Conservation (phyloP, 2,888 invertebrate species). For the Diaphora mendica region DNA sequence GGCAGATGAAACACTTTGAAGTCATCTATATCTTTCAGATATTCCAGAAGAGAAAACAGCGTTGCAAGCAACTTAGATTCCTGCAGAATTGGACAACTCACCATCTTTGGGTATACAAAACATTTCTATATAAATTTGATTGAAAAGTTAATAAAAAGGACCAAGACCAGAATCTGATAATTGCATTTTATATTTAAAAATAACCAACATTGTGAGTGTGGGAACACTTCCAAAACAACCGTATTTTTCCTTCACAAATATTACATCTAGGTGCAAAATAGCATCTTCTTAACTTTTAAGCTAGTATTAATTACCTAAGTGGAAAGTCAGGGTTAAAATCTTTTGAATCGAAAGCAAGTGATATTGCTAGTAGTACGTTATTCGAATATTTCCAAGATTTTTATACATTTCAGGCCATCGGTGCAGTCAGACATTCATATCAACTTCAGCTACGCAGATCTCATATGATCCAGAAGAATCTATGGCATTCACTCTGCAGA, state of each 20-base stretch:
- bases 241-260: background rate
- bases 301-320: background rate
- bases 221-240: background rate
- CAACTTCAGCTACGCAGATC: background rate
- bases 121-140: background rate
- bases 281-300: background rate
- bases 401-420: background rate
- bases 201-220: background rate
- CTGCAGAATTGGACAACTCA: background rate
- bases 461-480: constrained; percentile 3
- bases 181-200: background rate
- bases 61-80: background rate
- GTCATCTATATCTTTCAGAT: background rate
- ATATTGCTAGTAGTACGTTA: background rate
- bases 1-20: too few species aligned
- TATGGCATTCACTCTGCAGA: background rate
- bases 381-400: background rate
- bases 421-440: background rate
- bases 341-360: background rate
- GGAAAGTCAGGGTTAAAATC: background rate
- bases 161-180: background rate
- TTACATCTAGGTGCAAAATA: background rate
- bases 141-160: background rate
- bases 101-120: background rate
- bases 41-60: background rate